These are phyloP conservation scores for Setophaga petechia DNA, from an alignment of 2,113 vertebrate species.

Conservation along the genomic window DNA sequence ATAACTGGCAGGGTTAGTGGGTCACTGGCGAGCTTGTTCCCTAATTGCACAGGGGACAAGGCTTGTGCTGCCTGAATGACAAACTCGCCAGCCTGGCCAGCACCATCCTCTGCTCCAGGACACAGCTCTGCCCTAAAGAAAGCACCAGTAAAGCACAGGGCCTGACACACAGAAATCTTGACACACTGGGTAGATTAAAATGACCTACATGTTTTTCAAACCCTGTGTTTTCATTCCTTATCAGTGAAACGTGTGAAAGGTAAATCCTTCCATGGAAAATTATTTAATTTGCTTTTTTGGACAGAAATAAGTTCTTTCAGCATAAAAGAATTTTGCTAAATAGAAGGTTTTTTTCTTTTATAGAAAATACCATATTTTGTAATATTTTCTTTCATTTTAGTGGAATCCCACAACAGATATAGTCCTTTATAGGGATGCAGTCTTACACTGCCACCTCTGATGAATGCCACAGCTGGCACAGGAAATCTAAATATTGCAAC, in stretches of 20 bases:
- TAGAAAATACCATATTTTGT: background rate
- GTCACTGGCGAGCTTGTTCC: background rate
- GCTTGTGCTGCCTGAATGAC: background rate
- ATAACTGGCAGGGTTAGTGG: background rate
- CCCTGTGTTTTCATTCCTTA: background rate
- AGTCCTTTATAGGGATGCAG: background rate
- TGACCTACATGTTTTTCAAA: background rate
- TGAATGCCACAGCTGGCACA: background rate
- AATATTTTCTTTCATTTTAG: background rate
- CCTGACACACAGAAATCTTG: background rate
- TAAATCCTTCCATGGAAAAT: background rate
- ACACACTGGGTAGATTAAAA: background rate
- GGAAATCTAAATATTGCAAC: background rate
- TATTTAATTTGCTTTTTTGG: background rate
- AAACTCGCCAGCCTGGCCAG: background rate
- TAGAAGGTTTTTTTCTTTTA: background rate
- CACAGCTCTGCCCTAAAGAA: background rate
- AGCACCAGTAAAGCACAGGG: background rate
- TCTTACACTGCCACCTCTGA: background rate
- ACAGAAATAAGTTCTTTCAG: background rate
- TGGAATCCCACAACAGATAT: background rate
- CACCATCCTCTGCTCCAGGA: background rate
- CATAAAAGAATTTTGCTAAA: background rate
- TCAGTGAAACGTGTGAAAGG: background rate
- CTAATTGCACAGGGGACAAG: slow-evolving; percentile 33